phyloP scores from a whole-genome alignment of 2,797 vertebrate genomes.

The Chaetophractus vellerosus region DNA sequence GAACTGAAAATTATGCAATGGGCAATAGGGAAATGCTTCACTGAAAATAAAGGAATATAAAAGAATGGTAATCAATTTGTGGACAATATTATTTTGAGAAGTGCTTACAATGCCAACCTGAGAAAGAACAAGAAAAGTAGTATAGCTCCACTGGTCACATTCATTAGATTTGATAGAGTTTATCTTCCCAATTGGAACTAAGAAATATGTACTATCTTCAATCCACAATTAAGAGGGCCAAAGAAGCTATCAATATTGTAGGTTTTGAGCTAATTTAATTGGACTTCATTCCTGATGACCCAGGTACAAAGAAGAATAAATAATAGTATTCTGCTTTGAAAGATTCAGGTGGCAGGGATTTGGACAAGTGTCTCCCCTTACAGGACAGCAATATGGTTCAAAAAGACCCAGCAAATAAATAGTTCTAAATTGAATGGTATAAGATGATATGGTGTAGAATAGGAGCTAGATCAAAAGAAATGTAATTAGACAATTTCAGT shows the following conservation, averaged over 20 bases:
- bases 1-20: conserved; percentile 26
- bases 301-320: conserved; percentile 19
- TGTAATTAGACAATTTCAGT: not conserved
- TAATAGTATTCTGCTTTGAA: conserved; percentile 31
- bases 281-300: not conserved
- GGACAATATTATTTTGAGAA: conserved; percentile 37
- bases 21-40: not conserved
- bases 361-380: not conserved
- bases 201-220: not conserved
- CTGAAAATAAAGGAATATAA: not conserved
- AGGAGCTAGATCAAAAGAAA: not conserved
- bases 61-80: not conserved
- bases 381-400: not conserved
- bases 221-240: not conserved
- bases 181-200: not conserved
- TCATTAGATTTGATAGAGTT: not conserved
- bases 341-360: not conserved
- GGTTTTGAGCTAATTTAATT: not conserved
- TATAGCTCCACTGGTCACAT: not conserved
- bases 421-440: not conserved
- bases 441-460: not conserved
- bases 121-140: conserved; percentile 5
- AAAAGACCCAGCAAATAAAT: not conserved
- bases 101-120: not conserved
- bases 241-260: not conserved